Evolutionary conservation across 92 coral and sea anemone genomes (phyloP), one percentile per base, ranked within the genome.

Genomic region (Zoanthus gigantus): DNA sequence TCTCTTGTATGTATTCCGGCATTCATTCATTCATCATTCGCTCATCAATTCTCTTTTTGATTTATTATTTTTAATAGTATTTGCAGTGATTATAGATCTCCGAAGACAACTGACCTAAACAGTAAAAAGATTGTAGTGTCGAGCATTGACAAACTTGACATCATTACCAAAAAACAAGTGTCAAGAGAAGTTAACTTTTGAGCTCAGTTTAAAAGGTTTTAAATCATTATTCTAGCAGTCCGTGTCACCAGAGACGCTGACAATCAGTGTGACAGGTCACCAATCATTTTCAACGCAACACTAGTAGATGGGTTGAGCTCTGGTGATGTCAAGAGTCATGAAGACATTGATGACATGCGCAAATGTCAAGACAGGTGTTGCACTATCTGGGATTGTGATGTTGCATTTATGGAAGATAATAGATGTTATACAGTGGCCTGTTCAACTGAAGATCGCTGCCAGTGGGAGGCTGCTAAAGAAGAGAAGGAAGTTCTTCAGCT

Each of bases 371-470:
- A 88, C 50, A 81, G 87, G 82, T 97, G 99, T 85, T 97, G 99
- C 82, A 75, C 88, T 23, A 89, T 90, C 66, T 42, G 72, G 68
- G 90, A 88, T 61, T 97, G 99, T 57, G 98, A 93, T 76, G 94
- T 88, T 74, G 97, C 98, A 13, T 94, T 89, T 74, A 92, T 95
- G 96, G 95, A 91, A 76, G 97, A 96, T 88, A 86, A 78, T 14
- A 90, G 90, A 7, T 97, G 99, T 83, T 93, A 89, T 44, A 95
- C 99, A 3, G 94, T 97, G 28, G 93, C 87, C 15, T 97, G 99
- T 67, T 92, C 89, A 79, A 87, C 83, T 66, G 87, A 84, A 74
- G 87, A 83, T 83, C 85, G 82, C 17, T 95, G 98, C 30, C 93
- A 87, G 71, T 95, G 98, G 98, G 52, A 82, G 71, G 94, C 95